Evolutionary conservation across 2,113 vertebrate genomes (phyloP).

Genomic region (Oenanthe oenanthe): DNA sequence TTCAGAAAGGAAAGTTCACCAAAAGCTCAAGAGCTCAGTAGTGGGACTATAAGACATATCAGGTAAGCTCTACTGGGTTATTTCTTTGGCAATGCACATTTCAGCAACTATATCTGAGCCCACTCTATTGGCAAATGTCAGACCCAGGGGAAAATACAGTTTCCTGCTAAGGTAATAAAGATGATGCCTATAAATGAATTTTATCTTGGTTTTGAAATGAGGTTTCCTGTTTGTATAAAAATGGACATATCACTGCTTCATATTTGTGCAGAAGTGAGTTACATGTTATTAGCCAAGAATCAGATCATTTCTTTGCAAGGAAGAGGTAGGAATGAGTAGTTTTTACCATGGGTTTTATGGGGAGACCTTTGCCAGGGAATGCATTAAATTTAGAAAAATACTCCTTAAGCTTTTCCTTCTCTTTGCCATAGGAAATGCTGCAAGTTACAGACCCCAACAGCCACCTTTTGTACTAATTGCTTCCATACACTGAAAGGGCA

Average conservation of each 20-base stretch:
- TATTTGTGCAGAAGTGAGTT: not conserved
- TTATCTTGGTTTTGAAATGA: not conserved
- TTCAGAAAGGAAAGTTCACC: not conserved
- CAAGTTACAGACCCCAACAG: not conserved
- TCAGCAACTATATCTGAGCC: not conserved
- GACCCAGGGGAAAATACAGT: not conserved
- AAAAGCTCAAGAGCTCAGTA: not conserved
- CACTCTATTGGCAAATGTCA: not conserved
- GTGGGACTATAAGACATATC: not conserved
- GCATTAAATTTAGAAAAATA: not conserved
- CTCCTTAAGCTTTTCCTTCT: not conserved
- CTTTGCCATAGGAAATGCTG: not conserved
- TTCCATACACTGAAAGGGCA: not conserved
- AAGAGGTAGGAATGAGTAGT: not conserved
- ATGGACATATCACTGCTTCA: not conserved
- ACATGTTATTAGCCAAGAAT: not conserved
- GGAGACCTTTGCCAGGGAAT: not conserved
- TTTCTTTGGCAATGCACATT: not conserved
- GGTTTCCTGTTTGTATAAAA: not conserved
- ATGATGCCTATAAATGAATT: not conserved
- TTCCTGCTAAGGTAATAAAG: not conserved
- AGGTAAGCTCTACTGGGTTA: not conserved
- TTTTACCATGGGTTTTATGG: not conserved
- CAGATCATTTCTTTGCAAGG: not conserved
- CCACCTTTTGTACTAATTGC: not conserved